Evolutionary conservation across 2,888 invertebrate species (phyloP).

Genomic region (Lissocephala sabroskyi): DNA sequence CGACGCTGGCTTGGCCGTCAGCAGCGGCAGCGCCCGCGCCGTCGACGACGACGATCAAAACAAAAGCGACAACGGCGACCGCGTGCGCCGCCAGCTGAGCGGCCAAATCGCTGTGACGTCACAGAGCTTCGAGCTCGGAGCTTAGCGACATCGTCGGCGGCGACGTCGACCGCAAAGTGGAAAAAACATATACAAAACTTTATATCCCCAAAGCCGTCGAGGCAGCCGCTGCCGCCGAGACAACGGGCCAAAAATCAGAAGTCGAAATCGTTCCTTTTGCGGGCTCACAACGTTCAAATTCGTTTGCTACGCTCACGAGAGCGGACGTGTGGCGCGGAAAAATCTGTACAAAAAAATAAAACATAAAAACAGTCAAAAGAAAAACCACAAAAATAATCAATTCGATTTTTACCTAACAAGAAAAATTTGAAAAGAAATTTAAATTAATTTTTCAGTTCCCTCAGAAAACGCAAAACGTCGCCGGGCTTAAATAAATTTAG

Average conservation of each 20-base stretch:
- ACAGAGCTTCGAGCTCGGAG: conserved; percentile 4
- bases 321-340: conserved; percentile 69
- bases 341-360: conserved; percentile 33
- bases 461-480: conserved; percentile 24
- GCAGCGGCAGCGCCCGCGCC: no score
- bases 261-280: conserved; percentile 64
- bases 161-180: background rate
- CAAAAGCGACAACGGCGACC: conserved; percentile 16
- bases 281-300: conserved; percentile 59
- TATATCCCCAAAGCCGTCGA: conserved; percentile 1
- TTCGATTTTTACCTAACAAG: conserved; percentile 12
- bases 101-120: conserved; percentile 11
- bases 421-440: background rate
- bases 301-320: conserved; percentile 69
- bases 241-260: conserved; percentile 64
- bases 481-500: conserved; percentile 1
- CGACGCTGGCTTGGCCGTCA: background rate
- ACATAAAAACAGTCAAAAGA: conserved; percentile 21
- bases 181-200: background rate
- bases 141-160: conserved; percentile 8
- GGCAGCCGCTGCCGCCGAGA: conserved; percentile 30
- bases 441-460: background rate
- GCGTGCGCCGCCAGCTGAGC: no score
- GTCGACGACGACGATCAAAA: conserved; percentile 6
- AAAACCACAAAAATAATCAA: conserved; percentile 16